Evolutionary conservation across 2,888 invertebrate species (phyloP).

Genomic region (Microplitis manilae): DNA sequence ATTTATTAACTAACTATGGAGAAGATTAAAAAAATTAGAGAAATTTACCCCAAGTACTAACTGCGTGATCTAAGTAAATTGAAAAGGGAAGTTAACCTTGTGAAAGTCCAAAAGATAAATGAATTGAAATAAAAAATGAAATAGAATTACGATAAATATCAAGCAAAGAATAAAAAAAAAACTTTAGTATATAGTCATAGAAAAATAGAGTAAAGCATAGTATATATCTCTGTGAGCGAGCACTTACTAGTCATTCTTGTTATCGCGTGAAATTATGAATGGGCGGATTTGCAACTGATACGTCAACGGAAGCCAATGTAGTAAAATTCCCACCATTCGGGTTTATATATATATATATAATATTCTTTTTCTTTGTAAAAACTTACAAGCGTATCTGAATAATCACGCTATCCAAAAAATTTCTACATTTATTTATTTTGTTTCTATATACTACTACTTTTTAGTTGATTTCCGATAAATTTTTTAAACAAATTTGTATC

Average conservation of each 20-base stretch:
- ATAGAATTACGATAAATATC: background rate
- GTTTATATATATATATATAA: conserved; percentile 14
- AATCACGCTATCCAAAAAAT: conserved; percentile 7
- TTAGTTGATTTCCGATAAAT: no score
- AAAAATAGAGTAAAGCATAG: background rate
- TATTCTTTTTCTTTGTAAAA: conserved; percentile 8
- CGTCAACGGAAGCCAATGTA: conserved; percentile 37
- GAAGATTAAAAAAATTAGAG: conserved; percentile 12
- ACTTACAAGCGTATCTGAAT: background rate
- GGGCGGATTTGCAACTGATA: conserved; percentile 48
- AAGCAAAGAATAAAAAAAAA: conserved; percentile 10
- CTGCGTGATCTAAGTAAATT: conserved; percentile 18
- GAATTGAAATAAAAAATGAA: conserved; percentile 1
- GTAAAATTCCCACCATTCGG: conserved; percentile 27
- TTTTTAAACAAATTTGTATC: no score
- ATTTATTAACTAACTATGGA: conserved; percentile 3
- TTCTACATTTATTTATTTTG: background rate
- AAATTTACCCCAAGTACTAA: conserved; percentile 19
- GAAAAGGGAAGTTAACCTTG: conserved; percentile 31
- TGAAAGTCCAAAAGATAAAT: conserved; percentile 10
- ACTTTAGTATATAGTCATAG: conserved; percentile 9
- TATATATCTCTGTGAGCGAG: conserved; percentile 18
- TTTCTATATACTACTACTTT: background rate
- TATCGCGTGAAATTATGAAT: conserved; percentile 59
- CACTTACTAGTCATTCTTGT: conserved; percentile 51